These are phyloP conservation scores for Enteromius radiatus DNA, from an alignment of 2,797 vertebrate species.

Conservation along the genomic window DNA sequence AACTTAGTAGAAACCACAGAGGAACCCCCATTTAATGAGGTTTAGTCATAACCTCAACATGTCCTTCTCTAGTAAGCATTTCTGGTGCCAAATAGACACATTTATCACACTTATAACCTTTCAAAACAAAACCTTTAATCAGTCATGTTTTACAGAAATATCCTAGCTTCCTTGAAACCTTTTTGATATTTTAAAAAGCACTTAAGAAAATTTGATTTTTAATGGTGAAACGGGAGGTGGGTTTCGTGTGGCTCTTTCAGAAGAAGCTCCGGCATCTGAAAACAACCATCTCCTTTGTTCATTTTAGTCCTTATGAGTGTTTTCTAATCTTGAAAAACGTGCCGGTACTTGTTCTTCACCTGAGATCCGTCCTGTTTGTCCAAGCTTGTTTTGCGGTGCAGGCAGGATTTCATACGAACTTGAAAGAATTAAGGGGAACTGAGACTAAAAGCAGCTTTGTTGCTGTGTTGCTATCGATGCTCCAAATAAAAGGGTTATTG, in stretches of 20 bases:
- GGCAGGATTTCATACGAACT: slow-evolving; percentile 22
- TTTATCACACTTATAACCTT: slow-evolving; percentile 11
- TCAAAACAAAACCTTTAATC: neutral
- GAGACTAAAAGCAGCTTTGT: neutral
- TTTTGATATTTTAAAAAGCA: neutral
- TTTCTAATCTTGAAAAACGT: slow-evolving; percentile 21
- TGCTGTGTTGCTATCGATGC: neutral
- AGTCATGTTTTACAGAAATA: neutral
- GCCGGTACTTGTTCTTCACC: slow-evolving; percentile 23
- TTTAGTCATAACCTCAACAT: slow-evolving; percentile 55
- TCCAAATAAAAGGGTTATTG: neutral
- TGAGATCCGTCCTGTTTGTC: slow-evolving; percentile 27
- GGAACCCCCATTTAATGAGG: slow-evolving; percentile 60
- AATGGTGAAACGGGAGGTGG: neutral
- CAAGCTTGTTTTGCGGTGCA: slow-evolving; percentile 40
- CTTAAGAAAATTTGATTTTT: neutral
- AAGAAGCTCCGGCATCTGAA: slow-evolving; percentile 11
- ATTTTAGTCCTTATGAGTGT: neutral
- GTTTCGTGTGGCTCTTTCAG: neutral
- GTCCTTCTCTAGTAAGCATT: slow-evolving; percentile 27
- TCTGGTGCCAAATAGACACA: neutral
- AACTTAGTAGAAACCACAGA: slow-evolving; percentile 51
- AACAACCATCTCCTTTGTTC: slow-evolving; percentile 41
- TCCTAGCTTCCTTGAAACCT: neutral
- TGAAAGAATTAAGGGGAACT: slow-evolving; percentile 20